These are phyloP conservation scores for Oophaga pumilio DNA, from an alignment of 2,113 vertebrate species.

Conservation along the genomic window DNA sequence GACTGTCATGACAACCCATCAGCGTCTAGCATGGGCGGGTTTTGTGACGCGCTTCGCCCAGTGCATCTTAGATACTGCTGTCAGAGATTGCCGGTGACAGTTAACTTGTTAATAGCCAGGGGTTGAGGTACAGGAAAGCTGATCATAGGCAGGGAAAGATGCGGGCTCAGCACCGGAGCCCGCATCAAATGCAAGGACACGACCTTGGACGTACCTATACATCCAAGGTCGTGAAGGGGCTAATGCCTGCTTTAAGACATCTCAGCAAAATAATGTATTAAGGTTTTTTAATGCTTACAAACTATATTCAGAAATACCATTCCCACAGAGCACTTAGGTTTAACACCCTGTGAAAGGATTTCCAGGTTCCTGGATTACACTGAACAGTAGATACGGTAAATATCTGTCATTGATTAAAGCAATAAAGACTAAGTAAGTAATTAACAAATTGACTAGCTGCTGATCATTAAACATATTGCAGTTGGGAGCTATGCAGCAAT, in stretches of 20 bases:
- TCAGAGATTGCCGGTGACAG: too few relatives aligned
- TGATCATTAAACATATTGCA: slow-evolving; percentile 10
- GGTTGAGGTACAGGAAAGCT: too few relatives aligned
- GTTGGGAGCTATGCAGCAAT: neutral
- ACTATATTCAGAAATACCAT: neutral
- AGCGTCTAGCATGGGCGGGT: too few relatives aligned
- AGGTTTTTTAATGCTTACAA: neutral
- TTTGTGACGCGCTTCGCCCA: too few relatives aligned
- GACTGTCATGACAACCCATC: too few relatives aligned
- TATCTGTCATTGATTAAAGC: neutral
- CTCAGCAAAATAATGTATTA: neutral
- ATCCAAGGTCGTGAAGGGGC: neutral
- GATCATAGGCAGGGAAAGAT: too few relatives aligned
- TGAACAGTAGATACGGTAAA: neutral
- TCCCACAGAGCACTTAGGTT: neutral
- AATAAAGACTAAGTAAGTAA: slow-evolving; percentile 13
- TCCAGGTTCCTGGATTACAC: neutral
- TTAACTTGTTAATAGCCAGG: too few relatives aligned
- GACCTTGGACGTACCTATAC: too few relatives aligned
- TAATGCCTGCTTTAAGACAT: neutral
- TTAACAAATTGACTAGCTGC: slow-evolving; percentile 14
- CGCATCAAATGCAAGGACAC: too few relatives aligned
- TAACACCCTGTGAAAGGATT: neutral
- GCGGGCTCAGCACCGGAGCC: too few relatives aligned
- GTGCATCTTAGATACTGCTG: too few relatives aligned